Percentiles rank a stretch among this genome's conserved stretches.
These are phyloP conservation scores for Blera fallax DNA, from an alignment of 2,888 invertebrate species.

Conservation along the genomic window DNA sequence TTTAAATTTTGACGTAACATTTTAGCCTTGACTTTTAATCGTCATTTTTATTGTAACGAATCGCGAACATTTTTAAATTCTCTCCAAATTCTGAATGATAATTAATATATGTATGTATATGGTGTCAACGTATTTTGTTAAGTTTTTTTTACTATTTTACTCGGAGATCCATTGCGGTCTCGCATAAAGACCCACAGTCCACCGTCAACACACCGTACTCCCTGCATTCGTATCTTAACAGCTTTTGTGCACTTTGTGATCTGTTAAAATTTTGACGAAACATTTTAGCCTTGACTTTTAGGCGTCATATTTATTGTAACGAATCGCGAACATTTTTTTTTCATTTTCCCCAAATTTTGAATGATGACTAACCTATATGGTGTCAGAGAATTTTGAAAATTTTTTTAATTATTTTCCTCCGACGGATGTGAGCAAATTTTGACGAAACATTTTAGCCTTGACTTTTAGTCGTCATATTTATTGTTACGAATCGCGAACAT, in stretches of 20 bases:
- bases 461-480: background rate
- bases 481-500: background rate
- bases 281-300: slow-evolving; percentile 16
- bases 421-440: too few species aligned
- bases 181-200: background rate
- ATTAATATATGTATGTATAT: too few species aligned
- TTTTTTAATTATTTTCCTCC: too few species aligned
- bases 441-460: slow-evolving; percentile 3
- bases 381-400: too few species aligned
- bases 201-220: background rate
- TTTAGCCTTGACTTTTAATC: slow-evolving; percentile 19
- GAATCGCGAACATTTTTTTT: too few species aligned
- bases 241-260: background rate
- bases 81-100: too few species aligned
- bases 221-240: background rate
- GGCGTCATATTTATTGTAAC: background rate
- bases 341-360: too few species aligned
- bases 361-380: too few species aligned
- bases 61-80: too few species aligned
- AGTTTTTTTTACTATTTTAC: too few species aligned
- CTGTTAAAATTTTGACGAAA: background rate
- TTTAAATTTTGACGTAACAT: background rate
- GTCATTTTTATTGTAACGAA: background rate
- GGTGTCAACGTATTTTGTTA: too few species aligned
- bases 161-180: too few species aligned